Evolutionary conservation across 92 coral and sea anemone genomes (phyloP), one percentile per base, ranked within the genome.

Genomic region (Scolanthus callimorphus): DNA sequence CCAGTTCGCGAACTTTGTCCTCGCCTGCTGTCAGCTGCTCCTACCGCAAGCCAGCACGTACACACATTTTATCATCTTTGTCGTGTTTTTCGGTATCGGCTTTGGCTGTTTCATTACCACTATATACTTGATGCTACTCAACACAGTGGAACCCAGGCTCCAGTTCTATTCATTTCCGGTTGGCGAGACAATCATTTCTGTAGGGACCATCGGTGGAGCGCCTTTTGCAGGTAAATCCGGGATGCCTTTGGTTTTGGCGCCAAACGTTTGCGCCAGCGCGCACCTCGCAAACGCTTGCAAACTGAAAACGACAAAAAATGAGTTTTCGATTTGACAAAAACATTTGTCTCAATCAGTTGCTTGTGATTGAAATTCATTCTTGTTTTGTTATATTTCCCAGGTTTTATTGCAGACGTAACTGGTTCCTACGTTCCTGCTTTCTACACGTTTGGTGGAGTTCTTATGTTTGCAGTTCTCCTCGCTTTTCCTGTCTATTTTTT

Each of bases 141-240:
- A 55, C 34, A 55, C 60, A 13, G 60, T 55, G 39, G 38, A 55
- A 55, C 60, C 60, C n/a, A 2, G 60, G n/a, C 60, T 23, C 20
- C 38, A 24, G 60, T 13, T 55, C n/a, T 55, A 55, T 24, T 26
- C 60, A 25, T 55, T 23, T 55, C 60, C 60, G 24, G 34, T 55
- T 6, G 60, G 60, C 2, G 60, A 55, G 34, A 17, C 60, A 39
- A 55, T 55, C n/a, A 55, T 55, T 13, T 55, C 60, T 13, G 60
- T 19, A 12, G 60, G 60, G 2, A 55, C 60, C 25, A 17, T 55
- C 11, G 60, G 60, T 11, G 60, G 60, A 23, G 60, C 60, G 8
- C 60, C 60, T 2, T 29, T 55, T 25, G 60, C 60, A 55, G 60
- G 60, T 55, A 20, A n/a, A n/a, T n/a, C n/a, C n/a, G n/a, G n/a